Base-by-base conservation (phyloP, 2,888 invertebrate species). In the Tetramorium bicarinatum region DNA sequence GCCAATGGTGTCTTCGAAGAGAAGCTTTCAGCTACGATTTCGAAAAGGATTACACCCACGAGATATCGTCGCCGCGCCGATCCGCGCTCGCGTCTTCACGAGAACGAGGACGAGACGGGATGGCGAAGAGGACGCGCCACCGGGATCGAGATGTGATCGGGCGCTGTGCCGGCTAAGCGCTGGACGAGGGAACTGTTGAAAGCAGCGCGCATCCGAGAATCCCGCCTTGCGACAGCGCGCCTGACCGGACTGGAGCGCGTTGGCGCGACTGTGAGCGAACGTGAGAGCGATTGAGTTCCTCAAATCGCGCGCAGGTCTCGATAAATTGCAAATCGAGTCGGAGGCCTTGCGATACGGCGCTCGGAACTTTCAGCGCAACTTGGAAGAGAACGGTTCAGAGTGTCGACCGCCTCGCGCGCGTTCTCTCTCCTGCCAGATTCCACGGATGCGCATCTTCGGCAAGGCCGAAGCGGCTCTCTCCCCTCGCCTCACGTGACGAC, bases 231-330 rank as follows among this genome's bases (percentile, higher is more conserved):
- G 44, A 71, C 52, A 69, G 77, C 71, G 79, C 79, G 71, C 44
- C 67, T 11, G 52, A 56, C 64, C 34, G 62, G 62, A 64, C 21
- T 41, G 64, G 64, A 66, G 15, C 52, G 38, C 41, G 56, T 62
- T 62, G 49, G 49, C 62, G 64, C 64, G 52, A 61, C 25, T 18
- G 56, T 18, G 56, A 41, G 15, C 71, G 38, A 1, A 25, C 56
- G 29, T 2, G 38, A 29, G n/a, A 56, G 29, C 25, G 49, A 49
- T 49, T 9, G 66, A 6, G 7, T 41, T 41, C 3, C 38, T 29
- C 56, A 79, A 79, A 71, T 47, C 34, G 29, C 69, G 71, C 76
- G 62, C 79, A 71, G 56, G 44, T 34, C 62, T 75, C 21, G 62
- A 34, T 11, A 44, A 44, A 15, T 34, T 34, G 29, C 15, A 9